Evolutionary conservation across 2,888 invertebrate species (phyloP).

Genomic region (Pharmacophagus antenor): DNA sequence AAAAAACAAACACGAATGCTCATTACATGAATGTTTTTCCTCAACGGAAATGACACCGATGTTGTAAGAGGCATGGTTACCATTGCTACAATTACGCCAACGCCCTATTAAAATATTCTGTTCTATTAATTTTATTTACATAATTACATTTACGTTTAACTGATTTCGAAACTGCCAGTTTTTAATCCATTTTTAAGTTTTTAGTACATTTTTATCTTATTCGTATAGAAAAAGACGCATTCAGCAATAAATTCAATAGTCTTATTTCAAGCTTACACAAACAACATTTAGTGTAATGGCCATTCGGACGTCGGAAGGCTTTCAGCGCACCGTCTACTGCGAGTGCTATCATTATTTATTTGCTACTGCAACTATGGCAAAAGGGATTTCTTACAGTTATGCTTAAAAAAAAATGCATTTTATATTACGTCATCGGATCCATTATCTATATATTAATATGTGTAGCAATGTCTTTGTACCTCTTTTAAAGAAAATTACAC

Average conservation of each 20-base stretch:
- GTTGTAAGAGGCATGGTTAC: no score
- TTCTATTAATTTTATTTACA: no score
- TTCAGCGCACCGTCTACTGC: constrained; percentile 27
- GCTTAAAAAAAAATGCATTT: neutral
- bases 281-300: constrained; percentile 32
- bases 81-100: no score
- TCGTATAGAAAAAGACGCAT: constrained; percentile 3
- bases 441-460: neutral
- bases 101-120: no score
- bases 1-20: no score
- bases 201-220: neutral
- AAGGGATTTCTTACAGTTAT: constrained; percentile 1
- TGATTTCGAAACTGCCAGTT: no score
- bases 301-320: constrained; percentile 30
- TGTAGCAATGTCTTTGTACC: neutral
- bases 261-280: constrained; percentile 28
- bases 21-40: no score
- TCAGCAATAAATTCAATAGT: constrained; percentile 24
- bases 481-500: neutral
- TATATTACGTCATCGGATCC: neutral
- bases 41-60: no score
- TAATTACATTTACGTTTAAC: no score
- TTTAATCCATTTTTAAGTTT: neutral
- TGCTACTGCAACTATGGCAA: constrained; percentile 32
- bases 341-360: constrained; percentile 42